These are phyloP conservation scores for Aporophyla lueneburgensis DNA, from an alignment of 2,888 invertebrate species.

Conservation along the genomic window DNA sequence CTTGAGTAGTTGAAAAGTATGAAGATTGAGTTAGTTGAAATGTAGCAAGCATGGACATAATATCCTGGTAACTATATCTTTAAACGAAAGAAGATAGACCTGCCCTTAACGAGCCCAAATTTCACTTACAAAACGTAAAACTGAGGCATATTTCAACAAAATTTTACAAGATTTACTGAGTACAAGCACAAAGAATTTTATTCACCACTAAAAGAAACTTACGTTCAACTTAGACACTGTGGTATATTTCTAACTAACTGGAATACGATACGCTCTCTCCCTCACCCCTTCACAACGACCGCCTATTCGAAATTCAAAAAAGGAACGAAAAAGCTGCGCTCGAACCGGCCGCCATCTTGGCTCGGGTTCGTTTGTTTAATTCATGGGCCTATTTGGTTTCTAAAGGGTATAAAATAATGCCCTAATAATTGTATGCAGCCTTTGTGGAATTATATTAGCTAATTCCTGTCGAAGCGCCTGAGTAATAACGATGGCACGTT, in stretches of 20 bases:
- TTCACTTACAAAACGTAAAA: neutral
- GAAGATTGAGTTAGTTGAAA: neutral
- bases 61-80: neutral
- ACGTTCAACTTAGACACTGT: constrained; percentile 60
- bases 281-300: constrained; percentile 66
- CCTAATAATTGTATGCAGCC: constrained; percentile 56
- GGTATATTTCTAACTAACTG: constrained; percentile 61
- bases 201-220: constrained; percentile 33
- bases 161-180: neutral
- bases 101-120: neutral
- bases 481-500: constrained; percentile 47
- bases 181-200: constrained; percentile 26
- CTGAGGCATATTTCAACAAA: neutral
- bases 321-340: constrained; percentile 81
- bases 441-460: constrained; percentile 60
- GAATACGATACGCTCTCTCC: constrained; percentile 65
- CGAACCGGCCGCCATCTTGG: constrained; percentile 81
- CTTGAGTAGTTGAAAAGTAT: neutral
- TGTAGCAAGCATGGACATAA: neutral
- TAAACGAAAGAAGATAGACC: neutral
- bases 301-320: constrained; percentile 84
- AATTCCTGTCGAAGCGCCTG: constrained; percentile 52
- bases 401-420: constrained; percentile 59
- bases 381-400: constrained; percentile 59
- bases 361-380: constrained; percentile 70